Conservation (phyloP, 2,797 vertebrate genomes). For the Urosaurus nigricauda region DNA sequence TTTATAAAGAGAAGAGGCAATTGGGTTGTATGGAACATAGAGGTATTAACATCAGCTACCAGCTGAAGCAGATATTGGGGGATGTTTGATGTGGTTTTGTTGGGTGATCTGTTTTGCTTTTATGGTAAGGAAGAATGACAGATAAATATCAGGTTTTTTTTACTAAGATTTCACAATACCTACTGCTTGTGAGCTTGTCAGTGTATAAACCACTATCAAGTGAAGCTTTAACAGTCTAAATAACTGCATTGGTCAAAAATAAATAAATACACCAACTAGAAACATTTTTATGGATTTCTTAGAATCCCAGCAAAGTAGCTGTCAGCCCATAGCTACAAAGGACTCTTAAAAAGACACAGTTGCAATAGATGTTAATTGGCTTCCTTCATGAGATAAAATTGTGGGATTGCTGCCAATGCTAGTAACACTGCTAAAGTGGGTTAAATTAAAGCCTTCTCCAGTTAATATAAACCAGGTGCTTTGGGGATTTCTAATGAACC, state of each 20-base stretch:
- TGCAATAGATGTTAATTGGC: neutral
- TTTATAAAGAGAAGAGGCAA: neutral
- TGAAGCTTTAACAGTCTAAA: neutral
- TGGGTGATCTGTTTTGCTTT: neutral
- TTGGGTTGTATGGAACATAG: neutral
- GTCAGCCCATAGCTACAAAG: neutral
- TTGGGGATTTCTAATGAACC: conserved; percentile 57
- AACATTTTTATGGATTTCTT: neutral
- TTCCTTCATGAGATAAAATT: neutral
- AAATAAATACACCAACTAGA: conserved; percentile 10
- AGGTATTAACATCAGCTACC: neutral
- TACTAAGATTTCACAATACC: neutral
- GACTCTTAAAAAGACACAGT: neutral
- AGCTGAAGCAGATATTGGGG: neutral
- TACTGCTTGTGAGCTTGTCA: neutral
- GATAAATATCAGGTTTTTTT: neutral
- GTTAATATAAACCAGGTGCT: conserved; percentile 48
- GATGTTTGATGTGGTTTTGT: neutral
- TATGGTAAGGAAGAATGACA: neutral
- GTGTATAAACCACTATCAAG: neutral
- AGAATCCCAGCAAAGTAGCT: neutral
- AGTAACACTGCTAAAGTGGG: conserved; percentile 33
- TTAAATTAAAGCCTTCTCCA: conserved; percentile 45
- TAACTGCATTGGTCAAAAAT: neutral
- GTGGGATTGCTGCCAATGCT: neutral